Conservation (phyloP, 1,140 invertebrate genomes). For the Ctenoplectra terminalis region DNA sequence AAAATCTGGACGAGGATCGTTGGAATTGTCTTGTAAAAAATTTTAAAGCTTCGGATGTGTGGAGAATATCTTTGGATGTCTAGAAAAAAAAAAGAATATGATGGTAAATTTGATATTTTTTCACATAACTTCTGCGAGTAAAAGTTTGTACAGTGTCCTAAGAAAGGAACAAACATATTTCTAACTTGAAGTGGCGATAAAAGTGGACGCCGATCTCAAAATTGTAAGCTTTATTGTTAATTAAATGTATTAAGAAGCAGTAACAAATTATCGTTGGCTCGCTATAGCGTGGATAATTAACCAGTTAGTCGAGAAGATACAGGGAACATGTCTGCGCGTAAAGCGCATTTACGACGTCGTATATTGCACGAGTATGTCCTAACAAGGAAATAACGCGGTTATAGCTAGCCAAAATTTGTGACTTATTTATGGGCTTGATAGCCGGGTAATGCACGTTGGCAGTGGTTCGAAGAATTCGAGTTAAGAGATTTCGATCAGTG, state of each 20-base stretch:
- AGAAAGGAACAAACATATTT: too few relatives aligned
- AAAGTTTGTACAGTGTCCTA: too few relatives aligned
- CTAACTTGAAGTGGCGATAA: not conserved
- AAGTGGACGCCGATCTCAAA: not conserved
- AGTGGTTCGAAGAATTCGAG: not conserved
- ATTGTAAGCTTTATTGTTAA: not conserved
- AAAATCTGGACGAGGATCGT: too few relatives aligned
- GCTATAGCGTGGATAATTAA: slow-evolving; percentile 8
- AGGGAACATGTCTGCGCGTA: slow-evolving; percentile 19
- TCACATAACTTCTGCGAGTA: too few relatives aligned
- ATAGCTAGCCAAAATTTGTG: slow-evolving; percentile 38
- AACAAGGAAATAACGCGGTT: slow-evolving; percentile 38
- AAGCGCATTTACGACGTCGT: slow-evolving; percentile 31
- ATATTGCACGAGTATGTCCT: slow-evolving; percentile 14
- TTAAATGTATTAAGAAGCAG: not conserved
- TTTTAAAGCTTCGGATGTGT: too few relatives aligned
- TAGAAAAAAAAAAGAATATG: too few relatives aligned
- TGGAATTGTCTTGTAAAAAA: too few relatives aligned
- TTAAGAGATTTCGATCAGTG: not conserved
- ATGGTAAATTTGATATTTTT: too few relatives aligned
- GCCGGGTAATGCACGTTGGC: not conserved
- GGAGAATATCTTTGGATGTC: too few relatives aligned
- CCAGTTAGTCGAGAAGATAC: slow-evolving; percentile 21
- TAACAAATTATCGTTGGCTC: not conserved
- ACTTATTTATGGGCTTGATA: not conserved